Percentiles rank a stretch among this genome's conserved stretches.
Evolutionary conservation across 2,113 vertebrate genomes (phyloP).

Genomic region (Oncorhynchus nerka): DNA sequence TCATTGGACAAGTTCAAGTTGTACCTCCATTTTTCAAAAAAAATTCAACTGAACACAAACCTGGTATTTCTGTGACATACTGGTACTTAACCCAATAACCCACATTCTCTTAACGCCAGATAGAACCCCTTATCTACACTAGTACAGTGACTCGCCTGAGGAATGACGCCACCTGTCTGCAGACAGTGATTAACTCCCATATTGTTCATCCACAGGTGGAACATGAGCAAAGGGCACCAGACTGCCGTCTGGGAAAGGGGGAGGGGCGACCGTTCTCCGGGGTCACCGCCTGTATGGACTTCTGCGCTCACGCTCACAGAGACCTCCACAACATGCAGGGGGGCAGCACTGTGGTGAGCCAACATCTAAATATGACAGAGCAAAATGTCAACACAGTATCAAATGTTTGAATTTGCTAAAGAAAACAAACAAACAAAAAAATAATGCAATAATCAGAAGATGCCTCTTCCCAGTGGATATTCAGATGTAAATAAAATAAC

Average conservation of each 20-base stretch:
- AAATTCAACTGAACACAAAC: neutral
- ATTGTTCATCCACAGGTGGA: constrained; percentile 77
- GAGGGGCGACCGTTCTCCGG: constrained; percentile 97
- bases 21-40: neutral
- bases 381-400: too few relatives aligned
- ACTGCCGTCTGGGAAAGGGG: constrained; percentile 89
- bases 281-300: constrained; percentile 95
- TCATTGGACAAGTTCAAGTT: too few relatives aligned
- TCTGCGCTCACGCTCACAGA: constrained; percentile 95
- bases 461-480: too few relatives aligned
- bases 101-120: neutral
- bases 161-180: neutral
- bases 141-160: neutral
- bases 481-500: too few relatives aligned
- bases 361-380: neutral
- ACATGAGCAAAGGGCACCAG: constrained; percentile 87
- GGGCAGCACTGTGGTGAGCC: constrained; percentile 91
- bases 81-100: neutral
- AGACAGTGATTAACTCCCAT: neutral
- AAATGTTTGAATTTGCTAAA: too few relatives aligned
- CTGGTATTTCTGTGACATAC: neutral
- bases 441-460: too few relatives aligned
- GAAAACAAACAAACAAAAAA: too few relatives aligned
- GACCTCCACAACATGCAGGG: constrained; percentile 97
- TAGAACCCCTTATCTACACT: neutral